Base-by-base conservation (phyloP, 64 coral and sea anemone genomes). In the Astreopora myriophthalma region DNA sequence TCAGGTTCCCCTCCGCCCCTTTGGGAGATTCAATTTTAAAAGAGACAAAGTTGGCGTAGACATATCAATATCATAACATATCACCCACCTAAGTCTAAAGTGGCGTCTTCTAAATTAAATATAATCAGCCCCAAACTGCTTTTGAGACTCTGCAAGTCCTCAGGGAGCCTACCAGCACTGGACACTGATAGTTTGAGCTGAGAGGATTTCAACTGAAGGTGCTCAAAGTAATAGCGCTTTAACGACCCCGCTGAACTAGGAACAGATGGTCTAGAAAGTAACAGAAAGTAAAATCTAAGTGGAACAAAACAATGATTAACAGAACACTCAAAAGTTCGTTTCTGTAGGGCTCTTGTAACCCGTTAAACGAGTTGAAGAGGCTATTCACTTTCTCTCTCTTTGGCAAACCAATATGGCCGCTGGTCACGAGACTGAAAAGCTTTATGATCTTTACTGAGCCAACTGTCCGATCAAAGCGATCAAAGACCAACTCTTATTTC, bases 141-240 rank as follows among this genome's bases (percentile, higher is more conserved):
- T 33, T 99, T 99, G 36, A 99, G 91, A 2, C 82, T 84, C 58
- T 91, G 79, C 1, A 99, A 75, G 60, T 99, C 97, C 20, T 91
- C 94, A 3, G 93, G 90, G 8, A 99, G 86, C 30, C 97, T 48
- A 20, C 94, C 91, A 23, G 88, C 91, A 48, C 94, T 95, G 10
- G 94, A 91, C 7, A 99, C 83, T 14, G 97, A 99, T 9, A 96
- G 72, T 51, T 95, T 95, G 1, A 99, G 83, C 76, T 99, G 94
- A 8, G 92, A 86, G 22, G 97, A 87, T 58, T 99, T 99, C 66
- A 99, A 49, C 64, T 95, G 90, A 63, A 99, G 70, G 34, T 88
- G 94, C 60, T 99, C 97, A 75, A 99, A 99, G 76, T 99, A 99
- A 75, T 91, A 99, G 25, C 91, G 75, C 71, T 95, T 95, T n/a